Evolutionary conservation across 1,140 invertebrate species (phyloP), one percentile per base, ranked within the genome.

Genomic region (Drosophila aff.): DNA sequence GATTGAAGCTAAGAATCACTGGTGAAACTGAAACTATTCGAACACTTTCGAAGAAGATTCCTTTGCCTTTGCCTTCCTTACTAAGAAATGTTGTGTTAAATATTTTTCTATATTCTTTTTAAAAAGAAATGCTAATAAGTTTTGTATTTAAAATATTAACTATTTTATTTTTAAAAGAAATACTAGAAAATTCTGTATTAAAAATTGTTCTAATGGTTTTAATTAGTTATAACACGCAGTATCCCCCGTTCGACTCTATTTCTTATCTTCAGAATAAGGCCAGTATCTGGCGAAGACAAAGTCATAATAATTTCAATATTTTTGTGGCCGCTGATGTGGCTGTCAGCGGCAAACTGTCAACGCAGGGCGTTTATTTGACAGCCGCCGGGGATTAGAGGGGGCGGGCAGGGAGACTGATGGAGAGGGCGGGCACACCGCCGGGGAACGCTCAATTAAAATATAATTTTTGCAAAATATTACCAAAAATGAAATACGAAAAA

Each of bases 281-380:
- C 43, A 44, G 66, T 40, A 49, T 68, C 46, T 68, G 63, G 63
- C 66, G 28, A 66, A 72, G 71, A 73, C 75, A 89, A 81, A 81
- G 76, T 87, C 80, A 89, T 89, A 89, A 89, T 87, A 87, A 89
- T 89, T 84, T 87, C 84, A 87, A 89, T 84, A 89, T 89, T 87
- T 87, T 75, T 76, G 71, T 81, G 58, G 65, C 53, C 67, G 83
- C 61, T 77, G 75, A 60, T 67, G 63, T 47, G 55, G 21, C 64
- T 79, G 83, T 87, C 83, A 79, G 71, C 15, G 65, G 79, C 62
- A 86, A 79, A 80, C 71, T 81, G 76, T 79, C 77, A 79, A 58
- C 76, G 55, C 57, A 23, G 66, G 53, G 76, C 76, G 77, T 79
- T 79, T 79, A 79, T 79, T 79, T 79, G 84, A 90, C 84, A 89